Evolutionary conservation across 2,888 invertebrate genomes (phyloP).

Genomic region (Agrotis ipsilon): DNA sequence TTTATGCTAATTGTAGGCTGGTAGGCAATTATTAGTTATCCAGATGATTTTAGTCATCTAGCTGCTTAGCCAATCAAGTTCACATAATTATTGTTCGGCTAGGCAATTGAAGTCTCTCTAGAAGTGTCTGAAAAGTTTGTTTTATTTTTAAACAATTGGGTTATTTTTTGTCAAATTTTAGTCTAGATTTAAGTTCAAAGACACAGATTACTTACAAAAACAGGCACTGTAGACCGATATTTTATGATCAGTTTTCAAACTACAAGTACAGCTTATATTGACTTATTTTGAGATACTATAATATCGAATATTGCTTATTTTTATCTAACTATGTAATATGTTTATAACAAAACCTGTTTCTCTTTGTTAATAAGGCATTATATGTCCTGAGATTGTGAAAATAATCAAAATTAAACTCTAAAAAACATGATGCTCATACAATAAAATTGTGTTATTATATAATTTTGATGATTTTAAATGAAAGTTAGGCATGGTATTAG

Average conservation of each 20-base stretch:
- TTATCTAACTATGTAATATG: neutral
- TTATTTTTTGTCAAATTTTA: slow-evolving; percentile 35
- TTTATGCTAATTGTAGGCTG: slow-evolving; percentile 54
- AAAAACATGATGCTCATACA: neutral
- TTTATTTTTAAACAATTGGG: slow-evolving; percentile 29
- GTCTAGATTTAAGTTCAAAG: slow-evolving; percentile 30
- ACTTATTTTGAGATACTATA: slow-evolving; percentile 17
- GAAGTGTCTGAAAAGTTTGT: slow-evolving; percentile 52
- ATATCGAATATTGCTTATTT: slow-evolving; percentile 47
- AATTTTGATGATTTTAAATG: neutral
- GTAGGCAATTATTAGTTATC: slow-evolving; percentile 37
- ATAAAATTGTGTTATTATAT: slow-evolving; percentile 16
- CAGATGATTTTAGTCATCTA: slow-evolving; percentile 14
- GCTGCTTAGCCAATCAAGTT: slow-evolving; percentile 11
- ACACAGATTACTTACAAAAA: slow-evolving; percentile 55
- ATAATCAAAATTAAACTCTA: neutral
- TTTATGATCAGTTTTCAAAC: slow-evolving; percentile 50
- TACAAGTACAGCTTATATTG: slow-evolving; percentile 43
- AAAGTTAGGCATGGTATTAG: neutral
- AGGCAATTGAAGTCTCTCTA: slow-evolving; percentile 24
- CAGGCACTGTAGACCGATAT: slow-evolving; percentile 71
- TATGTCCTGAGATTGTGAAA: neutral
- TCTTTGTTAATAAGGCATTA: slow-evolving; percentile 15
- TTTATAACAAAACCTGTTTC: slow-evolving; percentile 12
- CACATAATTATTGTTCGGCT: slow-evolving; percentile 13